Conservation (phyloP, 2,797 vertebrate genomes). For the Numenius phaeopus region DNA sequence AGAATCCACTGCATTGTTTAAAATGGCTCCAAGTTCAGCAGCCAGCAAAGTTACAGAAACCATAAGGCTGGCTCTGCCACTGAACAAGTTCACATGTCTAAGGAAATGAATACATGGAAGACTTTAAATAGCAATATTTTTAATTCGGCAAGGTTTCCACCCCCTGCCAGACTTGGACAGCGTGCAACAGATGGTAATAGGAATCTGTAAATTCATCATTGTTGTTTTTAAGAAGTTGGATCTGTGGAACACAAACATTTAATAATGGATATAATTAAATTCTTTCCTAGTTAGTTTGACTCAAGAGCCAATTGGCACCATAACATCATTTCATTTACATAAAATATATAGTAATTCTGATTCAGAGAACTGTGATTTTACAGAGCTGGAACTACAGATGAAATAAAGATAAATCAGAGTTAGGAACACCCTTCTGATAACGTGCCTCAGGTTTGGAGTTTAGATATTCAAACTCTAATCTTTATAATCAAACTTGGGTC, state of each 20-base stretch:
- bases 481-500: background rate
- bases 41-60: slow-evolving; percentile 43
- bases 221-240: slow-evolving; percentile 64
- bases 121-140: slow-evolving; percentile 53
- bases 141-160: slow-evolving; percentile 52
- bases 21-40: slow-evolving; percentile 27
- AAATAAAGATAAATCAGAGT: slow-evolving; percentile 37
- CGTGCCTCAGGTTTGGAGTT: background rate
- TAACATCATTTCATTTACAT: slow-evolving; percentile 60
- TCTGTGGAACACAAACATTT: slow-evolving; percentile 54
- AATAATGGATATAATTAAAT: slow-evolving; percentile 73
- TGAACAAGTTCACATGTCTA: slow-evolving; percentile 25
- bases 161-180: slow-evolving; percentile 51
- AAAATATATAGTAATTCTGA: slow-evolving; percentile 35
- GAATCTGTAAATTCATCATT: slow-evolving; percentile 60
- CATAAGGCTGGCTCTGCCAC: slow-evolving; percentile 8
- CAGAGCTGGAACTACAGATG: slow-evolving; percentile 32
- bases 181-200: slow-evolving; percentile 40
- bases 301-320: slow-evolving; percentile 60
- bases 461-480: slow-evolving; percentile 18
- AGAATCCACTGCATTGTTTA: background rate
- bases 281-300: slow-evolving; percentile 55
- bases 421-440: slow-evolving; percentile 19
- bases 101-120: slow-evolving; percentile 53
- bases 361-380: slow-evolving; percentile 24